Base-by-base conservation (phyloP, 2,888 invertebrate species). In the Abrostola tripartita region DNA sequence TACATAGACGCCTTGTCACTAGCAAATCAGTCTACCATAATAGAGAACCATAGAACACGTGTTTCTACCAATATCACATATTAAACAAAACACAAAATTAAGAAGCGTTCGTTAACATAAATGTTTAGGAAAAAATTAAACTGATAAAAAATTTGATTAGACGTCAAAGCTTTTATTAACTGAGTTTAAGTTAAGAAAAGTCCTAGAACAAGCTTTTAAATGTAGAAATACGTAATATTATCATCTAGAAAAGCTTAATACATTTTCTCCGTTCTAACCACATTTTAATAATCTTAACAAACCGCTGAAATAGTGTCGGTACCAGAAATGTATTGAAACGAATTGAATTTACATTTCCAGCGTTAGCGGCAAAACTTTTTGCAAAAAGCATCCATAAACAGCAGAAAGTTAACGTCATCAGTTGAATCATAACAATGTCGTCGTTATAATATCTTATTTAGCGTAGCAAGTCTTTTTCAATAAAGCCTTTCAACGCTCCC, bases 381-480 rank as follows among this genome's bases (percentile, higher is more conserved):
- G n/a, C 9, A 41, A 6, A 49, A 58, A 49, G 36, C 44, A 38
- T 42, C 14, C 14, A 37, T 36, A 52, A 24, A 6, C 35, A 1
- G 11, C 57, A 8, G 38, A 50, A 40, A 64, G 40, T 47, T 57
- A 78, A 71, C 68, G 60, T 54, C 37, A 12, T 61, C 55, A 58
- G 47, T 56, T 57, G 66, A 68, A 65, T 71, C 56, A 72, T 70
- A 76, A 81, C 79, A 83, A 83, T 80, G 71, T 77, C 78, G 65
- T 72, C 77, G 76, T 72, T 65, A 78, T 84, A 81, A 85, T 86
- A 84, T 84, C 75, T 85, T 81, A 81, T 82, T 81, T 76, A 78
- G 77, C 78, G 78, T 85, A 84, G 84, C 83, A 86, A 89, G 86
- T 87, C 79, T 85, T 88, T 88, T 86, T 81, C 84, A 89, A 88